Percentiles rank a stretch among this genome's conserved stretches.
These are phyloP conservation scores for Pachyuromys duprasi DNA, from an alignment of 2,797 vertebrate species.

Conservation along the genomic window DNA sequence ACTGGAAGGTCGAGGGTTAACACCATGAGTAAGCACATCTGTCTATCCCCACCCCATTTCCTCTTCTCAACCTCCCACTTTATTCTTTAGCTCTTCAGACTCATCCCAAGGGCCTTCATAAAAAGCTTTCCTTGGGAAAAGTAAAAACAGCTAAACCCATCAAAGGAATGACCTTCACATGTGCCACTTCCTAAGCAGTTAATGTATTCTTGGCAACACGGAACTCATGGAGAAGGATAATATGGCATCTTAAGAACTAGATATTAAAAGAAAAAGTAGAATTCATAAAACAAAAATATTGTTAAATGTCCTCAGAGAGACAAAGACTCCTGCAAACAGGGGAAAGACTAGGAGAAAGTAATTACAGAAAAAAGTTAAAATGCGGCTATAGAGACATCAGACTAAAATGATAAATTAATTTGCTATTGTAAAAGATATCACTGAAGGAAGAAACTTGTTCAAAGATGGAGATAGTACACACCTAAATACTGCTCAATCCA, in stretches of 20 bases:
- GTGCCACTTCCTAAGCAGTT: not conserved
- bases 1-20: not conserved
- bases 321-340: not conserved
- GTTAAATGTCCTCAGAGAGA: not conserved
- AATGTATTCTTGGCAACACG: not conserved
- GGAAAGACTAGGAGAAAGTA: fast-evolving
- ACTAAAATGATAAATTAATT: not conserved
- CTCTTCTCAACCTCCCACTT: not conserved
- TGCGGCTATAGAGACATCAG: not conserved
- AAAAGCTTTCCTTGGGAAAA: slow-evolving; percentile 19
- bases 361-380: not conserved
- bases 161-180: not conserved
- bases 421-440: not conserved
- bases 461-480: not conserved
- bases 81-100: not conserved
- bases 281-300: not conserved
- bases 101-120: not conserved
- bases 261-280: not conserved
- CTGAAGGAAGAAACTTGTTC: not conserved
- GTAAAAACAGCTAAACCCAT: not conserved
- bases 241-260: not conserved
- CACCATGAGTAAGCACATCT: not conserved
- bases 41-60: not conserved
- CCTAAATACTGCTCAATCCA: not conserved
- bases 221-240: not conserved